Evolutionary conservation across 1,140 invertebrate genomes (phyloP).

Genomic region (Campodea augens): DNA sequence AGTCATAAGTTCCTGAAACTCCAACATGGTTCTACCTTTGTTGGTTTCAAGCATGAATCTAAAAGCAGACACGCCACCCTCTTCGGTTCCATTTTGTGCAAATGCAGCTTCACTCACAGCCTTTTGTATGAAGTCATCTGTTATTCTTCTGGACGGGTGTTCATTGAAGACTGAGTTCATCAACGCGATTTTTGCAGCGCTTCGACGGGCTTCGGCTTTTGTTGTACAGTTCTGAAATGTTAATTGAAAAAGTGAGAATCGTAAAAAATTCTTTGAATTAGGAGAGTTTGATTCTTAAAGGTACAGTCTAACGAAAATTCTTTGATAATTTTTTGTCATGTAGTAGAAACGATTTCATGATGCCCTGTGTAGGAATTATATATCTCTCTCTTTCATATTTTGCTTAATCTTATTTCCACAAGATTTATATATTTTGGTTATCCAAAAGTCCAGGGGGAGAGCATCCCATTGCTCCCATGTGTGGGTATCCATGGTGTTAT

Average conservation of each 20-base stretch:
- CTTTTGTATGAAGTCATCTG: constrained; percentile 84
- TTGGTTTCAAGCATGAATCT: constrained; percentile 88
- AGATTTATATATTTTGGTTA: too few species aligned
- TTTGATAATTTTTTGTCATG: too few species aligned
- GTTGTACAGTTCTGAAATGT: constrained; percentile 66
- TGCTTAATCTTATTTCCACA: too few species aligned
- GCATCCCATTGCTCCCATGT: too few species aligned
- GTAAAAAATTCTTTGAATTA: constrained; percentile 1
- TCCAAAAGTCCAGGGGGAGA: too few species aligned
- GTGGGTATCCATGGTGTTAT: too few species aligned
- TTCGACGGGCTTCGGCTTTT: constrained; percentile 79
- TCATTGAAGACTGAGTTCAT: constrained; percentile 97
- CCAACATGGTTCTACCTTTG: constrained; percentile 80
- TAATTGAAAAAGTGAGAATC: constrained; percentile 14
- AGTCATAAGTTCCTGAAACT: constrained; percentile 92
- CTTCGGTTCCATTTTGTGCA: constrained; percentile 22
- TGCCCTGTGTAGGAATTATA: too few species aligned
- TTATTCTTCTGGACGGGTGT: constrained; percentile 78
- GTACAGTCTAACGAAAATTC: too few species aligned
- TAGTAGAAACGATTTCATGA: too few species aligned
- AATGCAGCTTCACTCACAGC: constrained; percentile 64
- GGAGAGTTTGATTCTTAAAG: too few species aligned
- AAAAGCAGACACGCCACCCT: constrained; percentile 78
- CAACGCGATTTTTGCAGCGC: constrained; percentile 83
- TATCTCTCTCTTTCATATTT: too few species aligned